Conservation (phyloP, 2,888 invertebrate genomes). For the Platerodrilus igneus region DNA sequence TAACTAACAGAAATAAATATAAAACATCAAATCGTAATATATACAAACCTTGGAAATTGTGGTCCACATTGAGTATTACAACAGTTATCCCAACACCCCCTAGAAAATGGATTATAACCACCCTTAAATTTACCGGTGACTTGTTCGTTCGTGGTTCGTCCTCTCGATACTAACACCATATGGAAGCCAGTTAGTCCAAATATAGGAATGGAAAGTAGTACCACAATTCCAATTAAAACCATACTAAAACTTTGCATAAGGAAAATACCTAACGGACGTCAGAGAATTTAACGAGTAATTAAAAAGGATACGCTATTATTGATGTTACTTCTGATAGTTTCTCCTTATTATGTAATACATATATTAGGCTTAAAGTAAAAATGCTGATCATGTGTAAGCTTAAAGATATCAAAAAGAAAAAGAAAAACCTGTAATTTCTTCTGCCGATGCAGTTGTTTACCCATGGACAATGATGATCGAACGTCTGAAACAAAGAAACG, state of each 20-base stretch:
- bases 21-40: background rate
- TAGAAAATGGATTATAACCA: slow-evolving; percentile 96
- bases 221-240: slow-evolving; percentile 87
- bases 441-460: slow-evolving; percentile 96
- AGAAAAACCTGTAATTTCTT: slow-evolving; percentile 97
- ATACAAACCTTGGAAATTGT: slow-evolving; percentile 86
- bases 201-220: slow-evolving; percentile 90
- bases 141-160: slow-evolving; percentile 98
- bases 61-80: slow-evolving; percentile 94
- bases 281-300: no score
- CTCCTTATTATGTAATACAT: slow-evolving; percentile 81
- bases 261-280: no score
- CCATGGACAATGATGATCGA: slow-evolving; percentile 99
- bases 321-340: slow-evolving; percentile 74
- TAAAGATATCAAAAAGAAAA: slow-evolving; percentile 94
- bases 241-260: slow-evolving; percentile 62
- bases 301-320: slow-evolving; percentile 82
- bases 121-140: slow-evolving; percentile 99
- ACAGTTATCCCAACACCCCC: slow-evolving; percentile 93
- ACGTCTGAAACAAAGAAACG: slow-evolving; percentile 76
- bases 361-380: slow-evolving; percentile 89
- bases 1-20: background rate
- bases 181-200: slow-evolving; percentile 98
- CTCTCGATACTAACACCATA: slow-evolving; percentile 91
- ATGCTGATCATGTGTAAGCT: slow-evolving; percentile 98